phyloP scores from a whole-genome alignment of 2,113 vertebrate species.

The Suncus etruscus region DNA sequence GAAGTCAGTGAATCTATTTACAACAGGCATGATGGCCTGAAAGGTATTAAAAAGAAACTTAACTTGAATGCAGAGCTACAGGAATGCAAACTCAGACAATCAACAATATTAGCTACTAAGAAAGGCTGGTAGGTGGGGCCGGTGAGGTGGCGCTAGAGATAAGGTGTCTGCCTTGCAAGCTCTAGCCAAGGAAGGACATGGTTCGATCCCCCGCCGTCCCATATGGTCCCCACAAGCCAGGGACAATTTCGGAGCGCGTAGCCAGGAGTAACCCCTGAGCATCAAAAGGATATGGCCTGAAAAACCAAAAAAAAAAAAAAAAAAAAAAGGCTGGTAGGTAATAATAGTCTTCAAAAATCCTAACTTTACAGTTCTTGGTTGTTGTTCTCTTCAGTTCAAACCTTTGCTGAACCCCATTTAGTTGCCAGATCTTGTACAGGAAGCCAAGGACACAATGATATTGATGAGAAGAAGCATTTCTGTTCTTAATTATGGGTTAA shows the following conservation, averaged over 20 bases:
- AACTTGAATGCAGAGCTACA: constrained; percentile 48
- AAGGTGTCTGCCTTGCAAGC: no score
- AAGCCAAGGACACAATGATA: constrained; percentile 61
- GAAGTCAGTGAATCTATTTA: not conserved
- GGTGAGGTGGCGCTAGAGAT: no score
- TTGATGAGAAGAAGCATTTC: constrained; percentile 49
- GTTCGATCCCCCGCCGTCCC: no score
- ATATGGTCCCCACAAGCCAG: no score
- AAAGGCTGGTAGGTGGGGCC: not conserved
- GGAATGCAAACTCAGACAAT: not conserved
- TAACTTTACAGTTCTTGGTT: not conserved
- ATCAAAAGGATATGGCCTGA: no score
- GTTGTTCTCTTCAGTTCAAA: constrained; percentile 42
- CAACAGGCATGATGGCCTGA: not conserved
- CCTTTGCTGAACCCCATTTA: constrained; percentile 28
- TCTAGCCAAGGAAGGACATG: no score
- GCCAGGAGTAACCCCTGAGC: no score
- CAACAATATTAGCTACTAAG: not conserved
- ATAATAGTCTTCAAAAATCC: not conserved
- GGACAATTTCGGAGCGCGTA: no score
- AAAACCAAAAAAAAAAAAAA: no score
- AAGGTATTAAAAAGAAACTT: constrained; percentile 1
- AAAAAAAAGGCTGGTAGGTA: not conserved
- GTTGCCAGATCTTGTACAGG: constrained; percentile 25
- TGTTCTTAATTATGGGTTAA: constrained; percentile 63